These are phyloP conservation scores for Alethe castanea DNA, from an alignment of 2,113 vertebrate species.

Conservation along the genomic window DNA sequence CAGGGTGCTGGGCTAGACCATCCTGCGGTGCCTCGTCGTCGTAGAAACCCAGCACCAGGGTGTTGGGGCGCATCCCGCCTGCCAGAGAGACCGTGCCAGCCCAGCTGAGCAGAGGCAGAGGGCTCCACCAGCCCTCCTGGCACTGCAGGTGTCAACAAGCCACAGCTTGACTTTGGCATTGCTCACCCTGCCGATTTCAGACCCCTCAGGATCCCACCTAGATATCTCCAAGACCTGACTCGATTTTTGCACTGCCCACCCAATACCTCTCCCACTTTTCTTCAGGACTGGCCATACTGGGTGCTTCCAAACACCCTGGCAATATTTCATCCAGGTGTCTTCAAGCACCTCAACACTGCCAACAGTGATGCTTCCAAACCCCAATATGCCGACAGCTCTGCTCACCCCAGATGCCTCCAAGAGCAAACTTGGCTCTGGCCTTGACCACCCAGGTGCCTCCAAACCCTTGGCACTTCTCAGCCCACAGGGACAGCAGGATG, in stretches of 20 bases:
- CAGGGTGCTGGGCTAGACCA: slow-evolving; percentile 61
- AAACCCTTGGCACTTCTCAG: background rate
- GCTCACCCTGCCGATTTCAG: background rate
- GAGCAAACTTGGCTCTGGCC: background rate
- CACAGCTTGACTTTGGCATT: background rate
- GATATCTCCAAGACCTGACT: background rate
- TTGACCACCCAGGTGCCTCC: rapidly evolving
- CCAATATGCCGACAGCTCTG: background rate
- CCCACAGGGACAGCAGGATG: rapidly evolving
- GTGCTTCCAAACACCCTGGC: background rate
- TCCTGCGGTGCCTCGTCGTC: slow-evolving; percentile 75
- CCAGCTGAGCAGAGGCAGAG: background rate
- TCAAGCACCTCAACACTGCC: background rate
- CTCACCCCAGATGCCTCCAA: background rate
- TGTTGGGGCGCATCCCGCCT: slow-evolving; percentile 94
- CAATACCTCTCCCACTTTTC: background rate
- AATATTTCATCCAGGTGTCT: background rate
- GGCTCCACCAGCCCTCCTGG: background rate
- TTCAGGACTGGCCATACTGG: background rate
- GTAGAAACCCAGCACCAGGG: slow-evolving; percentile 87
- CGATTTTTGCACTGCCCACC: background rate
- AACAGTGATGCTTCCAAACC: background rate
- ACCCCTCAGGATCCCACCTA: background rate
- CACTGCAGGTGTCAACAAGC: background rate
- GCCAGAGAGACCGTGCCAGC: background rate